Conservation (phyloP, 2,888 invertebrate genomes). For the Lasius fuliginosus region DNA sequence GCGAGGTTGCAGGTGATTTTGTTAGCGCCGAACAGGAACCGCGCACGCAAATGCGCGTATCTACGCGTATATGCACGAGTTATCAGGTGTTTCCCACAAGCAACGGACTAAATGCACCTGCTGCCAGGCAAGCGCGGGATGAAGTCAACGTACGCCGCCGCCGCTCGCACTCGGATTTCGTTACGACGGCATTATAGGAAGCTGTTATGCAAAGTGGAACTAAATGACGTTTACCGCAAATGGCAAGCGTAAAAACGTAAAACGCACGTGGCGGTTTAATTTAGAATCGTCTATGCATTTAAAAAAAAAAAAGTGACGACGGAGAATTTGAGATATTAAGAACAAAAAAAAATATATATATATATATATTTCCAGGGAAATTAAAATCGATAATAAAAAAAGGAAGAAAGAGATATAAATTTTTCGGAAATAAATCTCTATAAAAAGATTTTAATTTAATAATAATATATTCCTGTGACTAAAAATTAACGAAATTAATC, state of each 20-base stretch:
- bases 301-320: neutral
- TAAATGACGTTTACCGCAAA: constrained; percentile 44
- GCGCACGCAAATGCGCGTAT: constrained; percentile 57
- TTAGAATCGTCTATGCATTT: neutral
- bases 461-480: neutral
- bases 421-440: neutral
- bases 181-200: constrained; percentile 32
- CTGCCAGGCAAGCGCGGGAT: constrained; percentile 69
- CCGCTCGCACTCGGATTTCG: constrained; percentile 39
- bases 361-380: neutral
- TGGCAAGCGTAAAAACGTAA: neutral
- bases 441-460: neutral
- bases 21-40: constrained; percentile 60
- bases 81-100: constrained; percentile 79
- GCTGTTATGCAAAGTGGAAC: constrained; percentile 48
- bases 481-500: neutral
- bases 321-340: neutral
- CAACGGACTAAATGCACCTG: constrained; percentile 79
- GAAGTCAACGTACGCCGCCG: constrained; percentile 73
- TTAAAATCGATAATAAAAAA: neutral
- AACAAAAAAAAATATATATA: neutral
- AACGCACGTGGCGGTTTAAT: neutral
- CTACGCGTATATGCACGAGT: constrained; percentile 63
- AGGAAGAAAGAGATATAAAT: neutral
- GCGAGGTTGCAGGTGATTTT: constrained; percentile 71